Evolutionary conservation across 2,888 invertebrate genomes (phyloP).

Genomic region (Netelia inedita): DNA sequence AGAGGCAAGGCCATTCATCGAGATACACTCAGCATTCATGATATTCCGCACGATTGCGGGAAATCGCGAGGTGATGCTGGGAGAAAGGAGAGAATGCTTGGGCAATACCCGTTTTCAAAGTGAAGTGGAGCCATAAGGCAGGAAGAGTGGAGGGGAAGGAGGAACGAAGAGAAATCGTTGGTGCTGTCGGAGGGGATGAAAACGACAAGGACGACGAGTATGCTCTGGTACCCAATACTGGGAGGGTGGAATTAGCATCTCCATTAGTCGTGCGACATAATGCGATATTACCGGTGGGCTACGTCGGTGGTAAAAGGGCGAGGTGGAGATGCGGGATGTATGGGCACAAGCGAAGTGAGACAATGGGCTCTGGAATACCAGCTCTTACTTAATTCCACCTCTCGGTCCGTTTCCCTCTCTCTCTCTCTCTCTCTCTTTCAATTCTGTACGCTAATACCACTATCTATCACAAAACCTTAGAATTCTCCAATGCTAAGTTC

Average conservation of each 20-base stretch:
- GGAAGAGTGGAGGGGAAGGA: constrained; percentile 68
- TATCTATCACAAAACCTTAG: constrained; percentile 59
- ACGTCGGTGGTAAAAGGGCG: constrained; percentile 63
- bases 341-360: constrained; percentile 75
- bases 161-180: constrained; percentile 47
- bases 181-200: constrained; percentile 47
- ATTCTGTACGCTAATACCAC: constrained; percentile 62
- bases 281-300: constrained; percentile 79
- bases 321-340: constrained; percentile 42
- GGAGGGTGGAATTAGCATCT: constrained; percentile 82
- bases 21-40: constrained; percentile 81
- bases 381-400: constrained; percentile 33
- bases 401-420: constrained; percentile 15
- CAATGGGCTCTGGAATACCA: constrained; percentile 70
- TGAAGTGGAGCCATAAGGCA: constrained; percentile 76
- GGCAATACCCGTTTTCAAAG: constrained; percentile 47
- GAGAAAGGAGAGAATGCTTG: constrained; percentile 52
- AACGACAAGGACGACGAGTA: constrained; percentile 72
- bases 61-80: constrained; percentile 65
- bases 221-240: constrained; percentile 44
- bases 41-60: constrained; percentile 81
- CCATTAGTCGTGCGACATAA: constrained; percentile 82
- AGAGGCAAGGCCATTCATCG: constrained; percentile 75
- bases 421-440: constrained; percentile 35
- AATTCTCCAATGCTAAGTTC: constrained; percentile 30